Evolutionary conservation across 1,140 invertebrate species (phyloP).

Genomic region (Pararge aegeria): DNA sequence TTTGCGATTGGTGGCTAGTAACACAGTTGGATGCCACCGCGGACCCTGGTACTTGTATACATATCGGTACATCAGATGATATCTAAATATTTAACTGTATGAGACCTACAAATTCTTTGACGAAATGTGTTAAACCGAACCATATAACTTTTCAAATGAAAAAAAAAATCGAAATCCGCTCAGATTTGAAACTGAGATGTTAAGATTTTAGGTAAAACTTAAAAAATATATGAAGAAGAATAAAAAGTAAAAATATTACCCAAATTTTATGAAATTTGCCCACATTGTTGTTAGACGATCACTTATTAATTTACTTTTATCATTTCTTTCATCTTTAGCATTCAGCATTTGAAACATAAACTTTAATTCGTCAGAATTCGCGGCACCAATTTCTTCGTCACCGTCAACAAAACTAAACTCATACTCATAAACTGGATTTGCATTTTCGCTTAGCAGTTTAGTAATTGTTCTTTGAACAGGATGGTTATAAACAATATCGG

Average conservation of each 20-base stretch:
- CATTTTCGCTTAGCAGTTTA: slow-evolving; percentile 53
- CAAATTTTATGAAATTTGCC: slow-evolving; percentile 66
- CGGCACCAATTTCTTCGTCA: slow-evolving; percentile 31
- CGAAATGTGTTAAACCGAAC: too few species aligned
- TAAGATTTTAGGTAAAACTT: too few species aligned
- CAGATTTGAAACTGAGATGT: too few species aligned
- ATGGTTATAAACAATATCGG: slow-evolving; percentile 60
- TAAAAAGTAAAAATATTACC: slow-evolving; percentile 37
- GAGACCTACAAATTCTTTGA: too few species aligned
- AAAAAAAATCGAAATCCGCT: too few species aligned
- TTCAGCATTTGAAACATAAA: slow-evolving; percentile 52
- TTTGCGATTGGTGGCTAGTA: too few species aligned
- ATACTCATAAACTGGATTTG: slow-evolving; percentile 56
- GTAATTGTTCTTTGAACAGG: slow-evolving; percentile 51
- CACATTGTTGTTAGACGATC: slow-evolving; percentile 51
- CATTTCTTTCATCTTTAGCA: slow-evolving; percentile 20
- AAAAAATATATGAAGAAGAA: slow-evolving; percentile 1
- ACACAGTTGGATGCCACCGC: too few species aligned
- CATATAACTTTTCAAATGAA: too few species aligned
- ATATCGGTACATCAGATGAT: too few species aligned
- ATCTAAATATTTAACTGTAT: too few species aligned
- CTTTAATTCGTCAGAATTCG: slow-evolving; percentile 50
- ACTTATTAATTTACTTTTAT: slow-evolving; percentile 42
- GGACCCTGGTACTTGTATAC: too few species aligned
- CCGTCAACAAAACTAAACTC: slow-evolving; percentile 55